phyloP scores from a whole-genome alignment of 2,797 vertebrate species.

The Sciurus carolinensis region DNA sequence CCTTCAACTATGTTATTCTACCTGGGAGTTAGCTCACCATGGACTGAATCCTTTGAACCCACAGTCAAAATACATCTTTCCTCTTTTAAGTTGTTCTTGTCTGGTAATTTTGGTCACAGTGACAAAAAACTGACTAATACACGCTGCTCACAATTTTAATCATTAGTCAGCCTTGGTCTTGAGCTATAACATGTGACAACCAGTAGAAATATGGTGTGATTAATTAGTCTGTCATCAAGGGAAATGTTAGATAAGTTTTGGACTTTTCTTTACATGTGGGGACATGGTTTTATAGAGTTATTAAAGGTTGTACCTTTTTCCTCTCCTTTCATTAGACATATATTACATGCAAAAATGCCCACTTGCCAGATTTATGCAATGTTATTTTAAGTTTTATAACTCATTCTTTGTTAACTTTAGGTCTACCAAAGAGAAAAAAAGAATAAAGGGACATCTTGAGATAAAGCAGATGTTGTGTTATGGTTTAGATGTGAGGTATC shows the following conservation, averaged over 20 bases:
- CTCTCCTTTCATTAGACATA: background rate
- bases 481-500: too few relatives aligned
- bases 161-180: background rate
- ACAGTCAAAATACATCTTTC: too few relatives aligned
- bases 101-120: too few relatives aligned
- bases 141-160: background rate
- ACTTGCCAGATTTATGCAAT: background rate
- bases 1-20: too few relatives aligned
- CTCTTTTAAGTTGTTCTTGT: too few relatives aligned
- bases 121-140: too few relatives aligned
- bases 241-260: background rate
- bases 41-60: too few relatives aligned
- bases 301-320: background rate
- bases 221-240: background rate
- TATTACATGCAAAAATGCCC: background rate
- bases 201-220: background rate
- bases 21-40: too few relatives aligned
- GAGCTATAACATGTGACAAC: background rate
- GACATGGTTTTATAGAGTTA: background rate
- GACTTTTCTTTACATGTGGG: background rate
- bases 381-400: background rate
- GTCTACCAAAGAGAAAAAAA: background rate
- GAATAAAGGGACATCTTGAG: background rate
- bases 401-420: background rate
- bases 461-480: background rate